Percentiles rank a stretch among this genome's conserved stretches.
These are phyloP conservation scores for Cataglyphis rosenhaueri DNA, from an alignment of 2,888 invertebrate genomes.

Conservation along the genomic window DNA sequence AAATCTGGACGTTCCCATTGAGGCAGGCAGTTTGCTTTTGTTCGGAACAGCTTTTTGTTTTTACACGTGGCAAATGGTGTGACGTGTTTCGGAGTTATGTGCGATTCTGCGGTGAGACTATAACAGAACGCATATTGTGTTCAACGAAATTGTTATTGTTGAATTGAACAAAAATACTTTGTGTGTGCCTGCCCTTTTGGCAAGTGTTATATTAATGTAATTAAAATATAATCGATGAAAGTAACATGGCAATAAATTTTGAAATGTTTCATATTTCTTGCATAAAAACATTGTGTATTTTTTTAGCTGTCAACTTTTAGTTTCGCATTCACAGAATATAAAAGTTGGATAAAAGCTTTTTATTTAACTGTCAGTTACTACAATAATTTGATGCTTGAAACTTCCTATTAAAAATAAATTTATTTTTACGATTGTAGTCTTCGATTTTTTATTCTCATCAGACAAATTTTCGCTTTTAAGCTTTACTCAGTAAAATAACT, in stretches of 20 bases:
- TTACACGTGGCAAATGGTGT: background rate
- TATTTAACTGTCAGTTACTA: background rate
- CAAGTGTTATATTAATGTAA: background rate
- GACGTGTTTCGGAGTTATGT: background rate
- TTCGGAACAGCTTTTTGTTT: slow-evolving; percentile 22
- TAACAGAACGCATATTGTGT: background rate
- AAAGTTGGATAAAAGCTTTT: background rate
- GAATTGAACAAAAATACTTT: slow-evolving; percentile 3
- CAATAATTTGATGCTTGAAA: background rate
- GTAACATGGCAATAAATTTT: background rate
- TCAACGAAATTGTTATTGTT: background rate
- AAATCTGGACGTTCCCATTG: slow-evolving; percentile 22
- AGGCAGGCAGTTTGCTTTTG: slow-evolving; percentile 15
- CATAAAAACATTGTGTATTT: background rate
- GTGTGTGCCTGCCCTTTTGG: background rate
- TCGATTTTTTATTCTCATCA: background rate
- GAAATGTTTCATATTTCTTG: background rate
- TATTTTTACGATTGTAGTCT: background rate
- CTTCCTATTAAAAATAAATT: background rate
- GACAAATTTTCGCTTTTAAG: background rate
- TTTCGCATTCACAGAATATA: background rate
- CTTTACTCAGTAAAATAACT: background rate
- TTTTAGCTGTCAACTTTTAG: background rate
- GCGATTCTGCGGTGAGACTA: background rate
- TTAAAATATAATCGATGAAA: background rate